These are phyloP conservation scores for Pteromalus puparum DNA, from an alignment of 1,140 invertebrate species.

Conservation along the genomic window DNA sequence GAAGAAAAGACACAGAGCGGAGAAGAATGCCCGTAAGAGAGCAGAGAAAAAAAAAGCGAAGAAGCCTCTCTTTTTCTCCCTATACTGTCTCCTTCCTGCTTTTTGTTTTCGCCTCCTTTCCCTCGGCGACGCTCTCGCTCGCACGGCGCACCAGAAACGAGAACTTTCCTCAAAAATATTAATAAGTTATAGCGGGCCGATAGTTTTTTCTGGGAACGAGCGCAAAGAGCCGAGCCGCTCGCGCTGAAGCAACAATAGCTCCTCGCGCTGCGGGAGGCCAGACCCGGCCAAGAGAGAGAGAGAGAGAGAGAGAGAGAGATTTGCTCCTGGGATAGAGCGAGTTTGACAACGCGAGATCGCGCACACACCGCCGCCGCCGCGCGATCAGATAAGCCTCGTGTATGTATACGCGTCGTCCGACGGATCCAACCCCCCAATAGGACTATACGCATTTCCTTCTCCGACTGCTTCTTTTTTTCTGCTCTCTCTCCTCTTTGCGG, in stretches of 20 bases:
- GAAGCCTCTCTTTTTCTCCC: conserved; percentile 35
- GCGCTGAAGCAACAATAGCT: conserved; percentile 67
- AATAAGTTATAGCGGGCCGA: conserved; percentile 73
- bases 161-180: conserved; percentile 68
- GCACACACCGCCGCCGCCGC: conserved; percentile 59
- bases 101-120: conserved; percentile 35
- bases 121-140: background rate
- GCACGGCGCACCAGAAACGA: conserved; percentile 39
- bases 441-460: conserved; percentile 67
- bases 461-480: background rate
- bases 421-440: conserved; percentile 44
- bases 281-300: conserved; percentile 19
- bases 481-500: background rate
- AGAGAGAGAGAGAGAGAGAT: conserved; percentile 60
- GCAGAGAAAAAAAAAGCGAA: background rate
- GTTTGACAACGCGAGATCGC: conserved; percentile 72
- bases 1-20: conserved; percentile 3
- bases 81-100: conserved; percentile 16
- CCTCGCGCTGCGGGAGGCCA: conserved; percentile 68
- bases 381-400: conserved; percentile 73
- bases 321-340: conserved; percentile 68
- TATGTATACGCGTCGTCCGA: conserved; percentile 1
- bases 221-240: conserved; percentile 10
- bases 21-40: background rate
- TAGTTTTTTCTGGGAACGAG: conserved; percentile 68